These are phyloP conservation scores for Porites australiensis DNA, from an alignment of 64 coral and sea anemone species.

Conservation along the genomic window DNA sequence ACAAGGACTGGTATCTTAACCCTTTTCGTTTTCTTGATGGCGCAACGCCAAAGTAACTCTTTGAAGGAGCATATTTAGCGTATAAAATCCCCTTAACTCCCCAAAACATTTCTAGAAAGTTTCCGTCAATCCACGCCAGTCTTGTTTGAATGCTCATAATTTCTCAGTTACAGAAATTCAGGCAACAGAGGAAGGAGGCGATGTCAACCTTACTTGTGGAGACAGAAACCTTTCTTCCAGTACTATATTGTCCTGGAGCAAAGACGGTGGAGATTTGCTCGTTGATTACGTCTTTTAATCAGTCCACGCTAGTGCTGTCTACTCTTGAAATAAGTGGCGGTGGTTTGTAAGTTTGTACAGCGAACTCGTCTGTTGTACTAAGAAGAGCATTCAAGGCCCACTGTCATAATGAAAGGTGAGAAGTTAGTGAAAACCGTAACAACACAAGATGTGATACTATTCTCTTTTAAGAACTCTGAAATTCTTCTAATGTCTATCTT, in stretches of 20 bases:
- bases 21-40: too few relatives aligned
- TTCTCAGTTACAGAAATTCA: not conserved
- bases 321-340: not conserved
- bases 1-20: too few relatives aligned
- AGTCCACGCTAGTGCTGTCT: not conserved
- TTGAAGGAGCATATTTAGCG: too few relatives aligned
- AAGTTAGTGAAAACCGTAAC: too few relatives aligned
- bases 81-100: too few relatives aligned
- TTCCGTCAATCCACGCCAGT: too few relatives aligned
- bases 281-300: not conserved
- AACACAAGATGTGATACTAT: too few relatives aligned
- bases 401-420: not conserved
- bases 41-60: too few relatives aligned
- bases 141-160: not conserved
- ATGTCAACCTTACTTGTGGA: conserved; percentile 19
- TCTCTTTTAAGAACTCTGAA: too few relatives aligned
- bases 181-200: not conserved
- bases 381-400: not conserved
- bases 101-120: too few relatives aligned
- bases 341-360: conserved; percentile 21
- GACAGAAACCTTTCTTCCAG: not conserved
- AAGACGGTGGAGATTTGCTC: too few relatives aligned
- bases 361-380: not conserved
- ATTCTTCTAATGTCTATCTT: too few relatives aligned
- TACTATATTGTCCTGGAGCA: not conserved